These are phyloP conservation scores for Poeciliopsis retropinna DNA, from an alignment of 2,113 vertebrate genomes.

Conservation along the genomic window DNA sequence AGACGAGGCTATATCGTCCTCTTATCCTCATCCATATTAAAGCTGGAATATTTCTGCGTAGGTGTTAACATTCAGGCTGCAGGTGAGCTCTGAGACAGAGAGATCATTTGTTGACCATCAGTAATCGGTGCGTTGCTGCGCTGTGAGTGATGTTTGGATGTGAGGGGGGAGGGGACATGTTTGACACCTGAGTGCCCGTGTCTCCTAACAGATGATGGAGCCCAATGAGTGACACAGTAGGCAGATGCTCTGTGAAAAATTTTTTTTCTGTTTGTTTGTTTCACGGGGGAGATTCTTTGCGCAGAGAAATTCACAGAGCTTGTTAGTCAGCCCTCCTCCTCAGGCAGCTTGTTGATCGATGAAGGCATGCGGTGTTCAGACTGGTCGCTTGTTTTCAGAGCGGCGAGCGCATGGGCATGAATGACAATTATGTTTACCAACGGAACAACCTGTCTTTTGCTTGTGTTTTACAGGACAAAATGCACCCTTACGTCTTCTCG, in stretches of 20 bases:
- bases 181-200: constrained; percentile 45
- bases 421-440: constrained; percentile 34
- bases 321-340: not conserved
- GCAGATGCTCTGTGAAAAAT: not conserved
- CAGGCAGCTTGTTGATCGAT: constrained; percentile 21
- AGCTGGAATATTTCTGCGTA: not conserved
- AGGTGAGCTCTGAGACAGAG: constrained; percentile 46
- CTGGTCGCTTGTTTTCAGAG: constrained; percentile 20
- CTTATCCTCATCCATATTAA: constrained; percentile 7
- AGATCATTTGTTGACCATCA: not conserved
- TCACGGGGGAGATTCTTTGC: no score
- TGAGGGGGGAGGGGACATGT: constrained; percentile 1
- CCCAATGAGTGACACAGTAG: not conserved
- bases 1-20: constrained; percentile 35
- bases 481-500: constrained; percentile 50
- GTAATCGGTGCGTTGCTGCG: no score
- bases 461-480: constrained; percentile 49
- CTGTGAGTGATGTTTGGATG: not conserved
- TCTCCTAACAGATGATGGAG: constrained; percentile 4
- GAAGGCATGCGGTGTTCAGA: constrained; percentile 1
- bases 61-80: constrained; percentile 3
- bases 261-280: no score
- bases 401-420: constrained; percentile 17
- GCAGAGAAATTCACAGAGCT: not conserved
- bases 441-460: constrained; percentile 12